Conservation (phyloP, 2,113 vertebrate genomes). For the Pedionomus torquatus region DNA sequence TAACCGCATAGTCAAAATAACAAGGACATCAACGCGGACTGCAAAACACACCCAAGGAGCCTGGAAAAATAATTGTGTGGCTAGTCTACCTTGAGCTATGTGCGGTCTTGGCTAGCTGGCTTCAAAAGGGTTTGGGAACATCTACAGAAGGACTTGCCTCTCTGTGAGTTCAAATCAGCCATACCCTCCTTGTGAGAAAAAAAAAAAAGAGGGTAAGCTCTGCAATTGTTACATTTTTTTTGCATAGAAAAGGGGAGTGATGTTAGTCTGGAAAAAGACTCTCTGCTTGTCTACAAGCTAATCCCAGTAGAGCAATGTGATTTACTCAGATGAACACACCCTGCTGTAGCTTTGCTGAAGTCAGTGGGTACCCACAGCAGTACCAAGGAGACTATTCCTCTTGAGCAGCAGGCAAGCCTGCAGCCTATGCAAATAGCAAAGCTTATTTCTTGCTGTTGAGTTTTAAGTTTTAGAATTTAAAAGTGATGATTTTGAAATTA, state of each 20-base stretch:
- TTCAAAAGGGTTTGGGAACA: not conserved
- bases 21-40: slow-evolving; percentile 12
- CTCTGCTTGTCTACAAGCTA: not conserved
- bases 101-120: slow-evolving; percentile 2
- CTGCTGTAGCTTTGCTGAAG: not conserved
- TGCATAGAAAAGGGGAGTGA: not conserved
- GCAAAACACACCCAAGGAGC: not conserved
- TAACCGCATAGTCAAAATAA: slow-evolving; percentile 3
- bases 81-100: slow-evolving; percentile 9
- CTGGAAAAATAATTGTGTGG: not conserved
- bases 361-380: not conserved
- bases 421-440: not conserved
- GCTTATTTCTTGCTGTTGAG: not conserved
- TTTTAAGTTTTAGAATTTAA: not conserved
- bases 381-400: not conserved
- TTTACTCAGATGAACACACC: not conserved
- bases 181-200: not conserved
- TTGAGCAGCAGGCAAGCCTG: not conserved
- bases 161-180: not conserved
- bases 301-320: not conserved
- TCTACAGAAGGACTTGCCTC: slow-evolving; percentile 9
- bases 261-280: not conserved
- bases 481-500: not conserved
- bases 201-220: not conserved
- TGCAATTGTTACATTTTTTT: not conserved